Evolutionary conservation across 2,888 invertebrate genomes (phyloP), one percentile per base, ranked within the genome.

Genomic region (Steinernema hermaphroditum): DNA sequence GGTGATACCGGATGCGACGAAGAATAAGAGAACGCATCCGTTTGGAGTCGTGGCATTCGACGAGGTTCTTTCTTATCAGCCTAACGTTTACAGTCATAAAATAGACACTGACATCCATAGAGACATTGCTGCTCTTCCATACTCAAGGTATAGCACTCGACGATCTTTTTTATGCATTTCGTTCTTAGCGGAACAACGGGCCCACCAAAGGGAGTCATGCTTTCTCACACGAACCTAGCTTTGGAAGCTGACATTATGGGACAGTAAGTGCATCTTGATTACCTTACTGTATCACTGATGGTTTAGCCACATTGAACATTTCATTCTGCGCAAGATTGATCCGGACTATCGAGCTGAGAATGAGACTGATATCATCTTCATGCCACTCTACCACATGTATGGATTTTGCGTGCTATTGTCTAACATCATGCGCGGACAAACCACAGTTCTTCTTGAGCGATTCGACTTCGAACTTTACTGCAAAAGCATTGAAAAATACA

Each of bases 181-280:
- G 2, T 46, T 4, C 19, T 46, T 46, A 54, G 93, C 86, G 93
- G 93, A 0, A 94, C 94, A 0, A 94, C 93, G 0, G 94, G 94
- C 0, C 84, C 92, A 72, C 92, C 93, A 0, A 93, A 93, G 87
- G 92, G 92, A 34, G 93, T 93, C 0, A 90, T 91, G 89, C 88
- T 92, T 2, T 91, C 92, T 1, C 92, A 92, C 86, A 88, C 88
- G 34, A 92, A 92, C 88, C 88, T 92, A n/a, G 90, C 91, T 2
- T 87, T 89, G 0, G 76, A 77, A 77, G 54, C 73, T 6, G 73
- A 74, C 19, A 68, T 78, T 32, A 22, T 72, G 8, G 68, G 62
- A 0, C 24, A 44, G 77, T 77, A 32, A 72, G 73, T 9, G 14
- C n/a, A n/a, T 9, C 41, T 41, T 41, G 8, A 41, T 41, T 41